These are phyloP conservation scores for Morbakka virulenta DNA, from an alignment of 30 jellyfish, hydroid and myxozoan species.

Conservation along the genomic window DNA sequence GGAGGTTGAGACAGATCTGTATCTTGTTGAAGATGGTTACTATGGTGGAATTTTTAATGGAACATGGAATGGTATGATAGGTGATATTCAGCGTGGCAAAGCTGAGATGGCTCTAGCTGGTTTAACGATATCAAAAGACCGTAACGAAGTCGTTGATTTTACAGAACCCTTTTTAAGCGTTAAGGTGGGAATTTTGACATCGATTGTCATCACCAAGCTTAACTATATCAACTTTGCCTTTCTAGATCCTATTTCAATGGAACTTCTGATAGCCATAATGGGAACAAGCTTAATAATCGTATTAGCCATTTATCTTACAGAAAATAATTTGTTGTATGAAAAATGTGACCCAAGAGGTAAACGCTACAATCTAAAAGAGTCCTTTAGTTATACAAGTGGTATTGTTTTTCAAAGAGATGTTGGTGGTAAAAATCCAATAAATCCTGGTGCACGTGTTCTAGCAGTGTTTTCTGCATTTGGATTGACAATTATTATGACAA, in stretches of 20 bases:
- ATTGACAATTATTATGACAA: constrained; percentile 82
- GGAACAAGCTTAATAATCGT: constrained; percentile 9
- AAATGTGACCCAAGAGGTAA: neutral
- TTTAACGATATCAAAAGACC: constrained; percentile 42
- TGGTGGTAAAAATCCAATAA: constrained; percentile 84
- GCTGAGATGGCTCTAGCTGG: constrained; percentile 90
- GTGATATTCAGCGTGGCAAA: constrained; percentile 52
- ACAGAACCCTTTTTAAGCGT: constrained; percentile 53
- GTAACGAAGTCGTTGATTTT: constrained; percentile 59
- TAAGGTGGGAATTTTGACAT: constrained; percentile 41
- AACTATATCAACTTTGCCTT: constrained; percentile 44
- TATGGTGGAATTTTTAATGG: constrained; percentile 69
- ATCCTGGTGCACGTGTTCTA: constrained; percentile 67
- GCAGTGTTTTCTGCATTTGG: constrained; percentile 75
- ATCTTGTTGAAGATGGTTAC: constrained; percentile 68
- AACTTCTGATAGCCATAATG: constrained; percentile 32
- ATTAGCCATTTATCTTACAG: constrained; percentile 38
- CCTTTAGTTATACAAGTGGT: constrained; percentile 74
- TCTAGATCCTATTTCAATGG: constrained; percentile 47
- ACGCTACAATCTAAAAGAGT: constrained; percentile 30
- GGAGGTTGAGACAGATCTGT: constrained; percentile 24
- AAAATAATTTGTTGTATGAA: neutral
- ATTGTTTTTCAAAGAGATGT: constrained; percentile 78
- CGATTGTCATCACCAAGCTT: neutral
- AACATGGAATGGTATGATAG: constrained; percentile 86